Percentiles rank a stretch among this genome's conserved stretches.
These are phyloP conservation scores for Neuroterus valhalla DNA, from an alignment of 1,140 invertebrate species.

Conservation along the genomic window DNA sequence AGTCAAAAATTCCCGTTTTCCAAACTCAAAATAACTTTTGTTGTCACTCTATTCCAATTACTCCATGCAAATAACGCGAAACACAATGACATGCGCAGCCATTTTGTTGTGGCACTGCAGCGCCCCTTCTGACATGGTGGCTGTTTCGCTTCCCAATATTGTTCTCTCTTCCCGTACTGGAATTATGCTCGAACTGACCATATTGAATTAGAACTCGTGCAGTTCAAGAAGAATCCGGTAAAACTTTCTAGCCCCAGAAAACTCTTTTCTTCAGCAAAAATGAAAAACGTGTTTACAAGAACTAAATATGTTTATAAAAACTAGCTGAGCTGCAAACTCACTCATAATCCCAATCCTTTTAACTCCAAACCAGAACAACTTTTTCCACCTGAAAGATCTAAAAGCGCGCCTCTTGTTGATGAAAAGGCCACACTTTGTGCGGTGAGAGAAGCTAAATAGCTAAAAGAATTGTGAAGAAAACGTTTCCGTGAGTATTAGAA, in stretches of 20 bases:
- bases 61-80: too few relatives aligned
- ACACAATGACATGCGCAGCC: too few relatives aligned
- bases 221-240: background rate
- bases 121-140: too few relatives aligned
- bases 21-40: too few relatives aligned
- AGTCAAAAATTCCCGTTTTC: too few relatives aligned
- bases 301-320: conserved; percentile 27
- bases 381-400: conserved; percentile 19
- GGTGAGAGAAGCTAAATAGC: conserved; percentile 21
- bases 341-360: conserved; percentile 5
- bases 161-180: too few relatives aligned
- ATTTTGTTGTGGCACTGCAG: too few relatives aligned
- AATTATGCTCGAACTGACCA: too few relatives aligned
- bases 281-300: conserved; percentile 9
- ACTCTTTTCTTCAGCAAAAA: background rate
- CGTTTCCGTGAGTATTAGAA: background rate
- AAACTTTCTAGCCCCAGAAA: background rate
- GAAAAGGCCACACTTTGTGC: conserved; percentile 5
- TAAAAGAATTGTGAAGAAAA: background rate
- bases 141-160: too few relatives aligned
- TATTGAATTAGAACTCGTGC: too few relatives aligned
- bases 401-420: conserved; percentile 13
- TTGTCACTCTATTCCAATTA: too few relatives aligned
- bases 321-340: background rate
- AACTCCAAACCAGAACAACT: conserved; percentile 26